Conservation (phyloP, 2,888 invertebrate genomes). For the Globia sparganii region DNA sequence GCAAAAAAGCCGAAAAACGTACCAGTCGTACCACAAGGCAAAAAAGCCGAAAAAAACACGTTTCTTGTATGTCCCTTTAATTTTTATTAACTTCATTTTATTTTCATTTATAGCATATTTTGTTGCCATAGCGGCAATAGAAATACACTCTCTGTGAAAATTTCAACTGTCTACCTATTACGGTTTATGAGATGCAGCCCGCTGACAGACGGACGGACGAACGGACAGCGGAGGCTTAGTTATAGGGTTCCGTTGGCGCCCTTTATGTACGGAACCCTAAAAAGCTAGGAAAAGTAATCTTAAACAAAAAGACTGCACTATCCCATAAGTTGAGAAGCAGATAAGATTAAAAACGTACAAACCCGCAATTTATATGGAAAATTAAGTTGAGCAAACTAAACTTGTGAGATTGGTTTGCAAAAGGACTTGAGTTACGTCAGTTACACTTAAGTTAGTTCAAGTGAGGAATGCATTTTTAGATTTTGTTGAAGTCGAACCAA, state of each 20-base stretch:
- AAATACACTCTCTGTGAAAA: neutral
- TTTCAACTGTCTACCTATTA: neutral
- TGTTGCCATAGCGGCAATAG: neutral
- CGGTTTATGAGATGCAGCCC: neutral
- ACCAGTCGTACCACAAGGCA: no score
- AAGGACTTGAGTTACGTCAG: neutral
- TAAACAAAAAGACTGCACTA: neutral
- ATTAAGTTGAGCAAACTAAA: neutral
- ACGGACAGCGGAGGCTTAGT: neutral
- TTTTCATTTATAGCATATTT: neutral
- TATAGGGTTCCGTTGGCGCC: neutral
- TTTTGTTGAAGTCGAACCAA: neutral
- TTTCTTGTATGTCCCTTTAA: neutral
- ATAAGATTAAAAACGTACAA: neutral
- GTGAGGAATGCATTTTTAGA: neutral
- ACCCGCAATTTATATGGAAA: slow-evolving; percentile 6
- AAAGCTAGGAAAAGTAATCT: neutral
- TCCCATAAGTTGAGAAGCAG: neutral
- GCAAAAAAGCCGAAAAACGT: no score
- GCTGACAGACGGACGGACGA: neutral
- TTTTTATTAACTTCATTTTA: neutral
- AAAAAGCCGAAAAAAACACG: no score
- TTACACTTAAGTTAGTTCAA: neutral
- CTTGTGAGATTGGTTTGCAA: neutral
- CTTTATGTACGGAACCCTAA: neutral